Percentiles rank a stretch among this genome's conserved stretches.
Evolutionary conservation across 2,888 invertebrate genomes (phyloP).

Genomic region (Conistra vaccinii): DNA sequence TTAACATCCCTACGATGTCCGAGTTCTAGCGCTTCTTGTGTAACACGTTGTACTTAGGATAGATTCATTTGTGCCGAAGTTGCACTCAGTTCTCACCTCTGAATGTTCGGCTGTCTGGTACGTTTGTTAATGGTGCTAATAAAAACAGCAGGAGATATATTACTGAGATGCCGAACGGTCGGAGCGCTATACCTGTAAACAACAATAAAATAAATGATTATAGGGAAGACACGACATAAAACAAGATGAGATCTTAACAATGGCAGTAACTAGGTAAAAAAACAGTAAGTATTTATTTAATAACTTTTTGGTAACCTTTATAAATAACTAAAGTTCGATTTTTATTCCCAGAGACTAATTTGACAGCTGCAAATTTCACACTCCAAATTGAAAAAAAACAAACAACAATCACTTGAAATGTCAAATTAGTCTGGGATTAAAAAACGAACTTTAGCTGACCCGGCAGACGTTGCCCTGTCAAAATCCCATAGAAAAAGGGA

Average conservation of each 20-base stretch:
- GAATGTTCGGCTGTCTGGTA: slow-evolving; percentile 93
- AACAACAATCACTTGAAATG: too few species aligned
- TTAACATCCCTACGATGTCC: too few species aligned
- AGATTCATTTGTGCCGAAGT: not conserved
- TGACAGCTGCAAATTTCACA: too few species aligned
- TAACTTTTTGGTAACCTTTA: not conserved
- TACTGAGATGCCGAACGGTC: slow-evolving; percentile 95
- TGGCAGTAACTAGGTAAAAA: not conserved
- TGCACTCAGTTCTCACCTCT: slow-evolving; percentile 84
- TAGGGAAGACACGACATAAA: not conserved
- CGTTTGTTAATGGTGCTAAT: slow-evolving; percentile 94
- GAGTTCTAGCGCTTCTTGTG: too few species aligned
- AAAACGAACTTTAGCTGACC: not conserved
- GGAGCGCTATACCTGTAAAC: slow-evolving; percentile 94
- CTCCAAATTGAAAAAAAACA: too few species aligned
- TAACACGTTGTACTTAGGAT: not conserved
- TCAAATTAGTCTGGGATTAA: too few species aligned
- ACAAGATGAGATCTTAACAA: not conserved
- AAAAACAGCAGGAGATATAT: slow-evolving; percentile 95
- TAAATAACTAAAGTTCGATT: not conserved
- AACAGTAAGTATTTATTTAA: not conserved
- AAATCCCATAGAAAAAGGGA: too few species aligned
- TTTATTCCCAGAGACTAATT: too few species aligned
- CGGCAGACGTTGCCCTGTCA: too few species aligned
- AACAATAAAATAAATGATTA: slow-evolving; percentile 61